Percentiles rank a stretch among this genome's conserved stretches.
Evolutionary conservation across 2,797 vertebrate species (phyloP).

Genomic region (Pipistrellus nathusii): DNA sequence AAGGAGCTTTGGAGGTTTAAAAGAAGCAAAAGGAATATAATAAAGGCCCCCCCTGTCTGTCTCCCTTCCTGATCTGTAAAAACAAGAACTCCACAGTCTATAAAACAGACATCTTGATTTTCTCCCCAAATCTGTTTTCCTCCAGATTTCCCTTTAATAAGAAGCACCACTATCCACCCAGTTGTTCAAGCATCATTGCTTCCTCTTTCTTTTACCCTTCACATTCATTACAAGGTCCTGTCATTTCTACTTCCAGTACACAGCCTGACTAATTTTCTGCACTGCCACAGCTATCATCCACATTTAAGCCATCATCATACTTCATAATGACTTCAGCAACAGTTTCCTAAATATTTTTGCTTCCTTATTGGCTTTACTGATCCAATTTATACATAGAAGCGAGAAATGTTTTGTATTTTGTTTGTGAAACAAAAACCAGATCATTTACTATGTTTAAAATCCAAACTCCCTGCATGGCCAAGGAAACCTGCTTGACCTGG

Average conservation of each 20-base stretch:
- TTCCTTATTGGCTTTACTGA: constrained; percentile 25
- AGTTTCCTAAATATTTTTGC: background rate
- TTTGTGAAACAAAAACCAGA: constrained; percentile 5
- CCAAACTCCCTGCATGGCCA: background rate
- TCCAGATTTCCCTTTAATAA: background rate
- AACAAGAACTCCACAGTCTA: constrained; percentile 8
- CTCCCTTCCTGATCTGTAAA: background rate
- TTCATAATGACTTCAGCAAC: background rate
- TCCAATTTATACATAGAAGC: background rate
- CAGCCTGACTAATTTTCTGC: background rate
- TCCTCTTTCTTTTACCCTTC: background rate
- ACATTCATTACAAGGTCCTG: background rate
- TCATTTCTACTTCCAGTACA: background rate
- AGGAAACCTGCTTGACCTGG: background rate
- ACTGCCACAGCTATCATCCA: background rate
- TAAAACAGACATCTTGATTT: background rate
- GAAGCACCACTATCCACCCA: background rate
- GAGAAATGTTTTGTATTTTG: background rate
- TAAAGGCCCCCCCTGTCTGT: background rate
- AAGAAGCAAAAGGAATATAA: constrained; percentile 47
- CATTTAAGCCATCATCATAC: background rate
- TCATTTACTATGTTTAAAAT: background rate
- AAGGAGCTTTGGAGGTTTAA: background rate
- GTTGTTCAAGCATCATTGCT: background rate
- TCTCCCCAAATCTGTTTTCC: background rate